A percentile compares a stretch with the other conserved stretches of the same genome.
Evolutionary conservation across 1,140 invertebrate genomes (phyloP).

Genomic region (Prorops nasuta): DNA sequence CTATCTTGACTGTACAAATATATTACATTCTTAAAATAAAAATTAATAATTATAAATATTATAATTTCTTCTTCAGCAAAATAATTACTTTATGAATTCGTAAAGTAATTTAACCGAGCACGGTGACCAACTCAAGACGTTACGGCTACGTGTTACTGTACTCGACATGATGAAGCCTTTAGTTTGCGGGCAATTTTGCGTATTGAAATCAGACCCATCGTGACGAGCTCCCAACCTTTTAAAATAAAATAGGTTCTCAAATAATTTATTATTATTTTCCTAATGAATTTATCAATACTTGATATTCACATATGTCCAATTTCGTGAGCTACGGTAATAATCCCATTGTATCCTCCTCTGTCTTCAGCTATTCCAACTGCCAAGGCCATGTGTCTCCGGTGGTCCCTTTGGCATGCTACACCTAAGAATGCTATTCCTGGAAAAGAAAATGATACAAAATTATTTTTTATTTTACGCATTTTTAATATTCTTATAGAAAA

Average conservation of each 20-base stretch:
- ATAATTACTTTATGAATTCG: conserved; percentile 29
- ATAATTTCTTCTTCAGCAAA: too few relatives aligned
- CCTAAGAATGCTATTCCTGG: too few relatives aligned
- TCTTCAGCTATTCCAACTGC: conserved; percentile 43
- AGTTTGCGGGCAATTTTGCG: conserved; percentile 15
- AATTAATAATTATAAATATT: too few relatives aligned
- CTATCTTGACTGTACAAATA: conserved; percentile 10
- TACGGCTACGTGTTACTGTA: conserved; percentile 17
- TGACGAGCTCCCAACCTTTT: conserved; percentile 35
- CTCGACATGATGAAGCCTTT: conserved; percentile 33
- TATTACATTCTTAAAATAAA: conserved; percentile 12
- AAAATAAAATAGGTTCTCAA: not conserved
- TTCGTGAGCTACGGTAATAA: conserved; percentile 44
- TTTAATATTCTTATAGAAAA: too few relatives aligned
- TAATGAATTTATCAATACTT: not conserved
- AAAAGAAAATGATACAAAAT: too few relatives aligned
- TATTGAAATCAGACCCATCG: conserved; percentile 23
- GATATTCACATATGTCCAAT: conserved; percentile 45
- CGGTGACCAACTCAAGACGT: conserved; percentile 35
- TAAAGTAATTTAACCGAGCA: conserved; percentile 27
- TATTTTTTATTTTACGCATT: too few relatives aligned
- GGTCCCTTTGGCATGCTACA: too few relatives aligned
- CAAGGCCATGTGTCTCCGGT: too few relatives aligned
- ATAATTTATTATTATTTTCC: not conserved
- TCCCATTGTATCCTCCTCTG: conserved; percentile 42